These are phyloP conservation scores for Drosophila mimica DNA, from an alignment of 2,888 invertebrate genomes.

Conservation along the genomic window DNA sequence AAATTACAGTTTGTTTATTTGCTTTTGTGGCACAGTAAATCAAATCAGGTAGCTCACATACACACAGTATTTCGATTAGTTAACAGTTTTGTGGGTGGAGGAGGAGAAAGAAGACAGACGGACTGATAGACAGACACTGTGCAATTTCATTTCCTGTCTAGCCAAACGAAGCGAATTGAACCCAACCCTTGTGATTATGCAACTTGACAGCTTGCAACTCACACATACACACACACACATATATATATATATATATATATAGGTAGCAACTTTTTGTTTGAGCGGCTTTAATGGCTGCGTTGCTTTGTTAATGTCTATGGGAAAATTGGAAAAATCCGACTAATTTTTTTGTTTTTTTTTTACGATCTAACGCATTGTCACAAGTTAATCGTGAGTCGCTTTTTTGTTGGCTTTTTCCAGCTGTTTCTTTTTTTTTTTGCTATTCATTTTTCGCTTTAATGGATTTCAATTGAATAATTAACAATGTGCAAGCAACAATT, in stretches of 20 bases:
- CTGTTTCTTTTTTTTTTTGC: slow-evolving; percentile 16
- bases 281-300: slow-evolving; percentile 35
- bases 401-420: slow-evolving; percentile 1
- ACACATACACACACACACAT: slow-evolving; percentile 8
- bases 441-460: slow-evolving; percentile 67
- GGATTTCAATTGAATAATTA: slow-evolving; percentile 84
- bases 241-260: slow-evolving; percentile 1
- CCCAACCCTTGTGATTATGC: slow-evolving; percentile 62
- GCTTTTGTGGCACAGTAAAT: slow-evolving; percentile 25
- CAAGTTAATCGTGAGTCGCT: slow-evolving; percentile 43
- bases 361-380: slow-evolving; percentile 28
- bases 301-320: slow-evolving; percentile 43
- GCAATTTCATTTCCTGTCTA: slow-evolving; percentile 72
- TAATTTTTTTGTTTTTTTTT: slow-evolving; percentile 9
- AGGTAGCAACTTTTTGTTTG: slow-evolving; percentile 36
- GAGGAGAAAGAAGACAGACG: background rate
- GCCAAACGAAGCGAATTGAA: slow-evolving; percentile 41
- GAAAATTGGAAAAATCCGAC: slow-evolving; percentile 41
- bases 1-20: slow-evolving; percentile 55
- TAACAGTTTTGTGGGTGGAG: slow-evolving; percentile 30
- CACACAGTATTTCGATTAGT: slow-evolving; percentile 34
- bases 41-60: slow-evolving; percentile 24
- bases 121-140: slow-evolving; percentile 17
- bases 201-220: slow-evolving; percentile 49
- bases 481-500: slow-evolving; percentile 53